Evolutionary conservation across 2,888 invertebrate species (phyloP).

Genomic region (Steinernema carpocapsae): DNA sequence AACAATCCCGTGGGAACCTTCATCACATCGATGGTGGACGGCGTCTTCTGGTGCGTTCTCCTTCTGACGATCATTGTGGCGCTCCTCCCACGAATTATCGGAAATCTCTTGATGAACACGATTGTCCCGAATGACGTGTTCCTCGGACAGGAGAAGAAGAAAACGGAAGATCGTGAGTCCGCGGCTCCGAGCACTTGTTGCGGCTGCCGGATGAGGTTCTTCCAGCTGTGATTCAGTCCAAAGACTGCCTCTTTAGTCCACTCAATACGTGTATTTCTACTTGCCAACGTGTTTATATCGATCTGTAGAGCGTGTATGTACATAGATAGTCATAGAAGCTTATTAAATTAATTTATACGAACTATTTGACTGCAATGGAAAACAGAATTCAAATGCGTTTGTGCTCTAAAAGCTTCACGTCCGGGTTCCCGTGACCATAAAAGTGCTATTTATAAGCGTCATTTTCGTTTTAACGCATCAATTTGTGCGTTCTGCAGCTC

Average conservation of each 20-base stretch:
- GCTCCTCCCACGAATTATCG: slow-evolving; percentile 43
- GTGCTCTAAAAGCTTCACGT: too few relatives aligned
- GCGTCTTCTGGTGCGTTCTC: slow-evolving; percentile 48
- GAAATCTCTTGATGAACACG: slow-evolving; percentile 13
- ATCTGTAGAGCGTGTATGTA: slow-evolving; percentile 18
- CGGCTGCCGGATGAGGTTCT: neutral
- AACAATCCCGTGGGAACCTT: slow-evolving; percentile 50
- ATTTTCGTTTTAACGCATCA: too few relatives aligned
- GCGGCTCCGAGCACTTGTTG: neutral
- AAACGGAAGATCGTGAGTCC: neutral
- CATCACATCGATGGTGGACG: slow-evolving; percentile 40
- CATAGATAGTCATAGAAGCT: neutral
- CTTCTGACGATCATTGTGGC: slow-evolving; percentile 46
- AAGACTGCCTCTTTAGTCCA: neutral
- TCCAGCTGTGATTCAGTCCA: neutral
- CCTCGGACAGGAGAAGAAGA: slow-evolving; percentile 22
- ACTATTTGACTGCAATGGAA: neutral
- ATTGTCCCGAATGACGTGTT: slow-evolving; percentile 10
- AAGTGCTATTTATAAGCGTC: too few relatives aligned
- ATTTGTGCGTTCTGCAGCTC: too few relatives aligned
- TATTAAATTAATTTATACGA: neutral
- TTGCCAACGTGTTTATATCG: neutral
- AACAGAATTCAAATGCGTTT: too few relatives aligned
- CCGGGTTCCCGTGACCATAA: too few relatives aligned
- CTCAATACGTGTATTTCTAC: neutral